Evolutionary conservation across 1,140 invertebrate species (phyloP), one percentile per base, ranked within the genome.

Genomic region (Panagrolaimus sp.): DNA sequence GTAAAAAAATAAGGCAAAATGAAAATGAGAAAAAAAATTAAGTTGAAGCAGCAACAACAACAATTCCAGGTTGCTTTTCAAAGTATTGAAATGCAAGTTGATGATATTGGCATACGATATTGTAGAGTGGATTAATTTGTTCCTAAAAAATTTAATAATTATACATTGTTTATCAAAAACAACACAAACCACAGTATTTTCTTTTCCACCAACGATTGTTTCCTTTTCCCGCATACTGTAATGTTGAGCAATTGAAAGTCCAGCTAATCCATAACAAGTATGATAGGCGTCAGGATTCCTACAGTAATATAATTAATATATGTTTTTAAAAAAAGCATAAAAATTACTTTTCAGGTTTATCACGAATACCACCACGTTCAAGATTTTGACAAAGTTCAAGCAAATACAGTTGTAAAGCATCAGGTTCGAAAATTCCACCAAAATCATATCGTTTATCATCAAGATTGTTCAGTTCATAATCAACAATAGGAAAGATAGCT

Each of bases 371-470:
- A n/a, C 95, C 95, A 38, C n/a, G 43, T 68, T 87, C 85, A n/a
- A 87, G 83, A 83, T 90, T 86, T 83, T 98, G 94, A 83, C 94
- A 97, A 83, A 93, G 96, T 14, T 93, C 86, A 69, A 98, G 84
- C 68, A 98, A 88, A 84, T 97, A 98, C 83, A 97, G 91, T 86
- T 98, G 94, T 71, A 98, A 86, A 63, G 92, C 93, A 28, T 70
- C 24, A 10, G 24, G 32, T 47, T 78, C 66, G 43, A 76, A 78
- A 28, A 78, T 65, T n/a, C 71, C 65, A 12, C 26, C 10, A 32
- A 15, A 14, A 32, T 15, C 17, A 14, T 21, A 58, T 12, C 52
- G 52, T 12, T 58, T 58, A 12, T 58, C 28, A 58, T 58, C 52
- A 28, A 58, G 8, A 21, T 17, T 10, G 43, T 70, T 9, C 9